Base-by-base conservation (phyloP, 2,113 vertebrate genomes). In the Prionailurus bengalensis region DNA sequence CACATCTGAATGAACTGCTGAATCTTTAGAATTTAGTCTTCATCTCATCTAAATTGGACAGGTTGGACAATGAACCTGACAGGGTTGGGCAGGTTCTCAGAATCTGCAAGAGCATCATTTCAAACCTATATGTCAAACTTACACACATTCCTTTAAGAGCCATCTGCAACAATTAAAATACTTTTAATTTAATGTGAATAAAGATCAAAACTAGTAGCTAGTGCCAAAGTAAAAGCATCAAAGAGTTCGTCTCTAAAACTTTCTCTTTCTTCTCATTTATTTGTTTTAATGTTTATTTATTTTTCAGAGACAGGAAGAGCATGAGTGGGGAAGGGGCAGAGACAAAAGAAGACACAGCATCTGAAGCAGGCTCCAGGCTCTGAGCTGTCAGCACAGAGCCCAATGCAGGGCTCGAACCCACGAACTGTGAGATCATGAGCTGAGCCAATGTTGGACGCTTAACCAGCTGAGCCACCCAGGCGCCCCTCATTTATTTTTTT, bases 151-250 rank as follows among this genome's bases (percentile, higher is more conserved):
- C 39, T 89, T 90, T 82, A 93, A 92, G 65, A 95, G 87, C 68
- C 6, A 94, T 96, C 90, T 94, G 85, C 70, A 94, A 97, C 66
- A 97, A 23, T 79, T 95, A 97, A 97, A 94, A 91, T 25, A 58
- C 19, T 79, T 63, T 97, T 39, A 48, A 53, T 63, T 85, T 66
- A 33, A 78, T 48, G 2, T 89, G 61, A 97, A 97, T 90, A 93
- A 91, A 96, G 94, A 97, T 91, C 61, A 95, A 96, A 97, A 89
- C 42, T 45, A 61, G 39, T 71, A 95, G 36, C 71, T 94, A 88
- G 25, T 78, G 36, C 45, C 81, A 96, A 97, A 95, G 12, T 84
- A 63, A 92, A 95, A 92, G 55, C 36, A 94, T 94, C 66, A 90
- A 88, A 92, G 65, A 81, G 65, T 89, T 73, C 21, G 2, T 84